Evolutionary conservation across 2,113 vertebrate species (phyloP).

Genomic region (Salvator merianae): DNA sequence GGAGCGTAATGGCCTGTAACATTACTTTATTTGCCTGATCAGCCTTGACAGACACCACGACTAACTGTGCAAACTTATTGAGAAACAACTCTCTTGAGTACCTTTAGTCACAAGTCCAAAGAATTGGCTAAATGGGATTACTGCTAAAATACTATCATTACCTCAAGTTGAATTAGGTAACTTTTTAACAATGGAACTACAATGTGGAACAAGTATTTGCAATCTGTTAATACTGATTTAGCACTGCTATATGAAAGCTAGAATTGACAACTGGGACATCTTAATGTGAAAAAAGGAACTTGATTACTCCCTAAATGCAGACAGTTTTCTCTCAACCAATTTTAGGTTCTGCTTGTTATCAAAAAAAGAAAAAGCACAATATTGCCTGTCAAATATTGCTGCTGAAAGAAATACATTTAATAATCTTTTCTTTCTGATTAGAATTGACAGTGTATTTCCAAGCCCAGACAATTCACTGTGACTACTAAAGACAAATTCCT

Average conservation of each 20-base stretch:
- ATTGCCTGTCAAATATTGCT: constrained; percentile 47
- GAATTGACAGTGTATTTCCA: constrained; percentile 28
- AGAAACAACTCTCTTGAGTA: constrained; percentile 44
- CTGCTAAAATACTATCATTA: constrained; percentile 41
- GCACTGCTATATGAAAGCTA: constrained; percentile 18
- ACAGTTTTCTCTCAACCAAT: constrained; percentile 1
- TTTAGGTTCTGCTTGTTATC: constrained; percentile 41
- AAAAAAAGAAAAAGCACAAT: constrained; percentile 32
- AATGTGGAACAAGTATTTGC: constrained; percentile 42
- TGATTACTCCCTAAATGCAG: constrained; percentile 24
- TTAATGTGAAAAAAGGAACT: constrained; percentile 27
- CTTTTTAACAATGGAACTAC: constrained; percentile 46
- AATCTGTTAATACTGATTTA: constrained; percentile 53
- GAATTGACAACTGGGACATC: constrained; percentile 45
- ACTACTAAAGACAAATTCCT: constrained; percentile 7
- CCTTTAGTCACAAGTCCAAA: constrained; percentile 26
- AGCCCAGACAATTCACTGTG: constrained; percentile 18
- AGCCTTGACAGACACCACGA: constrained; percentile 33
- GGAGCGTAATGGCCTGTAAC: constrained; percentile 26
- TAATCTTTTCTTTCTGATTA: constrained; percentile 43
- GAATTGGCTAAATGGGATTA: constrained; percentile 45
- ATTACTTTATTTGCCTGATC: not conserved
- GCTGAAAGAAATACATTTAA: constrained; percentile 33
- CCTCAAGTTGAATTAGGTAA: not conserved
- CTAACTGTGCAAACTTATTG: constrained; percentile 33